Conservation (phyloP, 2,797 vertebrate genomes). For the Danio albolineatus region DNA sequence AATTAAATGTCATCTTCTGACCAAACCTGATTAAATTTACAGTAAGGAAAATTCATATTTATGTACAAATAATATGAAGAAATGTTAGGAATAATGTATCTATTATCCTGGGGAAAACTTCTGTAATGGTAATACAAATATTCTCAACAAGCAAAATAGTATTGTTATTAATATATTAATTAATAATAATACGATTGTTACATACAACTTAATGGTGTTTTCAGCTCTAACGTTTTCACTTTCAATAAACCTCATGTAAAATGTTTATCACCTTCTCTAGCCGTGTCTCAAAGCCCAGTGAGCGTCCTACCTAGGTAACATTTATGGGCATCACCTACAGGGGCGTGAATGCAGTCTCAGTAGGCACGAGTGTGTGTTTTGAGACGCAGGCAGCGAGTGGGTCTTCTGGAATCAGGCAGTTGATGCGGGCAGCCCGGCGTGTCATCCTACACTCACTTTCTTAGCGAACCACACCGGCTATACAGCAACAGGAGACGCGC, state of each 20-base stretch:
- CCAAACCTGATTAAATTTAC: background rate
- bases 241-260: background rate
- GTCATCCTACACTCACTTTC: slow-evolving; percentile 33
- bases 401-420: slow-evolving; percentile 22
- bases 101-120: too few species aligned
- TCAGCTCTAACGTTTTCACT: background rate
- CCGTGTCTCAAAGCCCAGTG: background rate
- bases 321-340: background rate
- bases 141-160: too few species aligned
- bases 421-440: slow-evolving; percentile 38
- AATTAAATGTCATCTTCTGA: background rate
- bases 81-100: too few species aligned
- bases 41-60: background rate
- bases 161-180: too few species aligned
- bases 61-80: too few species aligned
- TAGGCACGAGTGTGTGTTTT: background rate
- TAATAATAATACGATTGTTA: too few species aligned
- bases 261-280: background rate
- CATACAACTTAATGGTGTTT: background rate
- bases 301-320: background rate
- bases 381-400: background rate
- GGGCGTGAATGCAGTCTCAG: background rate
- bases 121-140: too few species aligned
- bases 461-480: slow-evolving; percentile 50
- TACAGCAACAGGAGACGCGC: slow-evolving; percentile 54